A percentile compares a stretch with the other conserved stretches of the same genome.
These are phyloP conservation scores for Drosophila kohkoa DNA, from an alignment of 1,140 invertebrate genomes.

Conservation along the genomic window DNA sequence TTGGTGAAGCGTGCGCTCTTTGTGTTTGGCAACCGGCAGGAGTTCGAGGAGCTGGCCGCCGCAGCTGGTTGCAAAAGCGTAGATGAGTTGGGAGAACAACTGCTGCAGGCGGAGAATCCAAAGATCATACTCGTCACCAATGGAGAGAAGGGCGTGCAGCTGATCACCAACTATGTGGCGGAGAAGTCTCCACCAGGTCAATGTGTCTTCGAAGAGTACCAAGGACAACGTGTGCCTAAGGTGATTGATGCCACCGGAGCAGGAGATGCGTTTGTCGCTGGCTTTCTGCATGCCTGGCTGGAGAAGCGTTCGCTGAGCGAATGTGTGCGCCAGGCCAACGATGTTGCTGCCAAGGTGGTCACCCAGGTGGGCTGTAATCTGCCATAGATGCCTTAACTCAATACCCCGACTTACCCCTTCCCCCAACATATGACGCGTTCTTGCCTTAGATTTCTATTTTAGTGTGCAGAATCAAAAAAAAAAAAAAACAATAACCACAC, in stretches of 20 bases:
- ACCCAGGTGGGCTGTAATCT: constrained; percentile 81
- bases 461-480: constrained; percentile 12
- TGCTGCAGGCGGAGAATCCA: constrained; percentile 39
- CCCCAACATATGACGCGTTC: neutral
- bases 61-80: constrained; percentile 38
- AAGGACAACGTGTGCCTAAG: constrained; percentile 64
- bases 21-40: constrained; percentile 91
- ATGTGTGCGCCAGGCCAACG: constrained; percentile 73
- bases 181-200: constrained; percentile 54
- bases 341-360: constrained; percentile 77
- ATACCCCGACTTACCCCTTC: neutral
- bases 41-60: constrained; percentile 86
- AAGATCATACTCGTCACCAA: constrained; percentile 75
- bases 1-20: constrained; percentile 89
- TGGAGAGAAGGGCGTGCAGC: constrained; percentile 64
- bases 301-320: constrained; percentile 73
- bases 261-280: constrained; percentile 92
- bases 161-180: constrained; percentile 70
- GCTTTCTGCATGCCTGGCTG: constrained; percentile 88
- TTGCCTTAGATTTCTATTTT: neutral
- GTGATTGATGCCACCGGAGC: constrained; percentile 92
- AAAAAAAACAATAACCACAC: neutral
- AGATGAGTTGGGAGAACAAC: constrained; percentile 52
- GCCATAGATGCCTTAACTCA: constrained; percentile 40
- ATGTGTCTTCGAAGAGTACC: constrained; percentile 63